These are phyloP conservation scores for Parus major DNA, from an alignment of 2,113 vertebrate genomes.

Conservation along the genomic window DNA sequence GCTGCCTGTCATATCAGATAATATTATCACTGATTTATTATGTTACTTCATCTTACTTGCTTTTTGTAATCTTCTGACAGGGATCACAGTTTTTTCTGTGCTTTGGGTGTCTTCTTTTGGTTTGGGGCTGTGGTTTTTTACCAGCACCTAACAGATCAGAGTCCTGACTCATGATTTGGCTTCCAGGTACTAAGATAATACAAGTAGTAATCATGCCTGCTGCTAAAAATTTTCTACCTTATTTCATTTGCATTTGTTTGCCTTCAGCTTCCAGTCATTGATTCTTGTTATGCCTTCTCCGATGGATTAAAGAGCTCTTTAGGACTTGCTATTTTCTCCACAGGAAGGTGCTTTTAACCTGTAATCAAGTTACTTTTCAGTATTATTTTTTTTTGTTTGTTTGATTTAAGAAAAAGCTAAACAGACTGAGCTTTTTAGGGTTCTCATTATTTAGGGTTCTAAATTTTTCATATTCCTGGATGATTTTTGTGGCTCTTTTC, in stretches of 20 bases:
- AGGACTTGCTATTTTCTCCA: constrained; percentile 48
- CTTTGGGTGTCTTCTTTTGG: background rate
- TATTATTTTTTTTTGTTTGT: background rate
- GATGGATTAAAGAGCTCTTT: constrained; percentile 50
- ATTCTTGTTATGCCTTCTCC: constrained; percentile 27
- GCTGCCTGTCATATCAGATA: background rate
- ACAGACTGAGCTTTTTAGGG: background rate
- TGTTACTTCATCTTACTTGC: background rate
- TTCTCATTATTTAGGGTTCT: background rate
- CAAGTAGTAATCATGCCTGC: constrained; percentile 21
- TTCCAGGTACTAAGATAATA: background rate
- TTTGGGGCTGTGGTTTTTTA: background rate
- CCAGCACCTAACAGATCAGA: background rate
- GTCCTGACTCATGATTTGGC: background rate
- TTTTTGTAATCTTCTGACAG: background rate
- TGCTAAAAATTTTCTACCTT: constrained; percentile 34
- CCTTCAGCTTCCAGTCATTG: constrained; percentile 44
- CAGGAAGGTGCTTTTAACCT: constrained; percentile 42
- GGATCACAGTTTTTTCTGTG: background rate
- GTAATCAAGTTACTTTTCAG: constrained; percentile 35
- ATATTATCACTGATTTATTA: background rate
- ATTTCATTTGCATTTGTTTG: constrained; percentile 48
- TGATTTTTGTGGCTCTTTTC: background rate
- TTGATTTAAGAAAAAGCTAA: background rate
- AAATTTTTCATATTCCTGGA: background rate